These are phyloP conservation scores for Potamilus streckersoni DNA, from an alignment of 1,140 invertebrate species.

Conservation along the genomic window DNA sequence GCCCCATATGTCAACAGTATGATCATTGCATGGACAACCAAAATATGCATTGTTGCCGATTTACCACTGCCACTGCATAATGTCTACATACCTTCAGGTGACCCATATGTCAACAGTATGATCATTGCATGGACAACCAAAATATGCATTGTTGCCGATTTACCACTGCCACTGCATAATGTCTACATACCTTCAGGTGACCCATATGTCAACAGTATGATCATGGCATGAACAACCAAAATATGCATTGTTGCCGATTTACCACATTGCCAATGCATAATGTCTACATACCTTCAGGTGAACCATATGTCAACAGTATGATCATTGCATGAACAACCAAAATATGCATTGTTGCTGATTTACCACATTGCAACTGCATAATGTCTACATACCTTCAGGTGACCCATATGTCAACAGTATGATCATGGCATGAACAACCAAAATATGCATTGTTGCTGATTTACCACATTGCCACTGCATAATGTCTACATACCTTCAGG, in stretches of 20 bases:
- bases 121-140: conserved; percentile 91
- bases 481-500: conserved; percentile 56
- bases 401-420: conserved; percentile 83
- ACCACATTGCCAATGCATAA: conserved; percentile 63
- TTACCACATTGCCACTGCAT: conserved; percentile 61
- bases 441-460: conserved; percentile 4
- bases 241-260: conserved; percentile 11
- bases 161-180: conserved; percentile 62
- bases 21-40: conserved; percentile 92
- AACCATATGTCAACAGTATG: conserved; percentile 84
- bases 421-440: conserved; percentile 92
- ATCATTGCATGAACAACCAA: conserved; percentile 91
- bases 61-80: conserved; percentile 75
- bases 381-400: conserved; percentile 55
- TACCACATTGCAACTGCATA: conserved; percentile 62
- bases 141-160: conserved; percentile 7
- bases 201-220: conserved; percentile 87
- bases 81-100: conserved; percentile 57
- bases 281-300: conserved; percentile 56
- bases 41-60: conserved; percentile 4
- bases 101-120: conserved; percentile 84
- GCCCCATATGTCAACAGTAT: conserved; percentile 83
- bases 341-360: conserved; percentile 7
- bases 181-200: conserved; percentile 56
- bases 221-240: conserved; percentile 88